Conservation (phyloP, 2,113 vertebrate species). For the Oplegnathus fasciatus region DNA sequence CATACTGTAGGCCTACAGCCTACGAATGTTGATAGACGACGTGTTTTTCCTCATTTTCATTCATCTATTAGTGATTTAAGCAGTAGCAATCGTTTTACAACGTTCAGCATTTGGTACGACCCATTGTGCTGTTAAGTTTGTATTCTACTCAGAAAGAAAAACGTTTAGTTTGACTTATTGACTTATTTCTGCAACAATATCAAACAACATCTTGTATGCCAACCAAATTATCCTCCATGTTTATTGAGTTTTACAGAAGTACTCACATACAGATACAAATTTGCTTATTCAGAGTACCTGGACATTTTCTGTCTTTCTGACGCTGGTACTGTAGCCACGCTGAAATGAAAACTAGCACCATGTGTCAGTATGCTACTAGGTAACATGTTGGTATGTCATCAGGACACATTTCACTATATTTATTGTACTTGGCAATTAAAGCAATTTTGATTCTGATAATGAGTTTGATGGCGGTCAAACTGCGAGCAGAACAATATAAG, state of each 20-base stretch:
- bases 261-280: background rate
- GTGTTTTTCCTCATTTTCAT: background rate
- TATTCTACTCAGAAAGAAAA: no score
- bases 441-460: constrained; percentile 54
- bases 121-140: background rate
- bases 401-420: constrained; percentile 20
- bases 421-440: constrained; percentile 61
- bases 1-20: background rate
- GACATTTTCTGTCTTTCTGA: background rate
- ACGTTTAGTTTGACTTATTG: background rate
- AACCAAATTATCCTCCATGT: background rate
- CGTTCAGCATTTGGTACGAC: background rate
- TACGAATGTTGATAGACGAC: background rate
- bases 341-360: constrained; percentile 22
- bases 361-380: constrained; percentile 9
- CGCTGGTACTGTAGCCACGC: background rate
- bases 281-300: background rate
- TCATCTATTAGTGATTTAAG: no score
- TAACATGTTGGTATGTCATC: constrained; percentile 14
- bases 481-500: constrained; percentile 72
- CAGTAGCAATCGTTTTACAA: background rate
- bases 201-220: background rate
- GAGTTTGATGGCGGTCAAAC: constrained; percentile 55
- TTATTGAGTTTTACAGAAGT: background rate
- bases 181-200: background rate